Conservation (phyloP, 2,888 invertebrate species). For the Malachius bipustulatus region DNA sequence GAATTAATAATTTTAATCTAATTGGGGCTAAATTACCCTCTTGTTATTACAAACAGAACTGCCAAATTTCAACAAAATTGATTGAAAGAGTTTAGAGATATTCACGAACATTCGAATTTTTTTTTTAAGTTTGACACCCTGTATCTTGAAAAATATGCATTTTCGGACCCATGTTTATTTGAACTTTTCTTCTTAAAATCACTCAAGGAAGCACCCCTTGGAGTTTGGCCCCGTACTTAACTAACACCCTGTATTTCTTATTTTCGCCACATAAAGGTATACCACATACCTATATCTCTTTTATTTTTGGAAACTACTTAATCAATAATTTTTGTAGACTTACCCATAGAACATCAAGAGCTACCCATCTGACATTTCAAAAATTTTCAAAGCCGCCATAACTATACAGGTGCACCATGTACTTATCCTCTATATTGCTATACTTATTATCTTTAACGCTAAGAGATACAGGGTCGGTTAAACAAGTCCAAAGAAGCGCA, state of each 20-base stretch:
- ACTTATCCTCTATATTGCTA: no score
- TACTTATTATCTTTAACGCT: no score
- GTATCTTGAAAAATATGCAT: background rate
- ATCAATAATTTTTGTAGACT: no score
- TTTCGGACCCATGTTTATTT: background rate
- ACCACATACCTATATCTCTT: no score
- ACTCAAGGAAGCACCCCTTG: background rate
- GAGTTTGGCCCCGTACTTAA: background rate
- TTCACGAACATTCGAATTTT: background rate
- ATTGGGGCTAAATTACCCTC: background rate
- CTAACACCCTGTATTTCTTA: background rate
- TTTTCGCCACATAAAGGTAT: background rate
- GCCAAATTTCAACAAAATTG: slow-evolving; percentile 2
- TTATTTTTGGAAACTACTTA: no score
- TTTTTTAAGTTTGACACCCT: slow-evolving; percentile 1
- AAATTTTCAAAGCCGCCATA: no score
- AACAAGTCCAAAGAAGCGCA: no score
- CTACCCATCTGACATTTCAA: no score
- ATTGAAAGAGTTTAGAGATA: background rate
- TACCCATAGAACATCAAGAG: no score
- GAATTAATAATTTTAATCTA: background rate
- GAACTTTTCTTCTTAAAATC: slow-evolving; percentile 1
- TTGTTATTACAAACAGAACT: background rate
- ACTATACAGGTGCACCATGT: no score
- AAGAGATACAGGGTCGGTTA: no score